phyloP scores from a whole-genome alignment of 1,140 invertebrate genomes.

The Drosophila saltans region DNA sequence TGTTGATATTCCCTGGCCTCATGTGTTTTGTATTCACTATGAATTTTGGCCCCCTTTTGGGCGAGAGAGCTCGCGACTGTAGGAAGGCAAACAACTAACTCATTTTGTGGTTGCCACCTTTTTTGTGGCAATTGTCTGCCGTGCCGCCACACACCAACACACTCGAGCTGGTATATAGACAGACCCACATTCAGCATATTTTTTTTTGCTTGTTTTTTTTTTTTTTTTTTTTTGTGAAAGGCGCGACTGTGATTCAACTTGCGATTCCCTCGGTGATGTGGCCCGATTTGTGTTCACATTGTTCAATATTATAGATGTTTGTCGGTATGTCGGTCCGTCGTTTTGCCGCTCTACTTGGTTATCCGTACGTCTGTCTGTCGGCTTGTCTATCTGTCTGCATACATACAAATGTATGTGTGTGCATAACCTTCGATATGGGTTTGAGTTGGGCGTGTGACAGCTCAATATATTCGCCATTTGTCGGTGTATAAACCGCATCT shows the following conservation, averaged over 20 bases:
- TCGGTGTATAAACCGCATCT: slow-evolving; percentile 61
- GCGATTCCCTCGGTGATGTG: slow-evolving; percentile 49
- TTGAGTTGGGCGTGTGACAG: slow-evolving; percentile 68
- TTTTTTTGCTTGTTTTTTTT: slow-evolving; percentile 19
- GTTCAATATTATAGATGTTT: slow-evolving; percentile 63
- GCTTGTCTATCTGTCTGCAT: slow-evolving; percentile 24
- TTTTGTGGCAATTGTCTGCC: slow-evolving; percentile 72
- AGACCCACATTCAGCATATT: slow-evolving; percentile 43
- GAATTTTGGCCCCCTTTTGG: not conserved
- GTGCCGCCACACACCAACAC: slow-evolving; percentile 17
- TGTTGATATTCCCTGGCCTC: slow-evolving; percentile 14
- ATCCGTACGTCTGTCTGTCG: slow-evolving; percentile 14
- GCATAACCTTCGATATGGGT: slow-evolving; percentile 41
- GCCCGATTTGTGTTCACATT: slow-evolving; percentile 62
- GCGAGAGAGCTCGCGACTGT: not conserved
- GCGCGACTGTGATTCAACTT: slow-evolving; percentile 60
- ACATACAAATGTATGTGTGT: slow-evolving; percentile 12
- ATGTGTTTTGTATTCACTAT: slow-evolving; percentile 34
- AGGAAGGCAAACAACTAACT: slow-evolving; percentile 72
- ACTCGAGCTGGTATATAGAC: slow-evolving; percentile 19
- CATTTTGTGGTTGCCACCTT: slow-evolving; percentile 73
- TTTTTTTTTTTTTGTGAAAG: slow-evolving; percentile 34
- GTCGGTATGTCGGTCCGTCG: slow-evolving; percentile 17
- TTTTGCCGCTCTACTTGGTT: not conserved
- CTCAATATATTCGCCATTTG: slow-evolving; percentile 82